phyloP scores from a whole-genome alignment of 2,888 invertebrate species.

The Tetragonula carbonaria region DNA sequence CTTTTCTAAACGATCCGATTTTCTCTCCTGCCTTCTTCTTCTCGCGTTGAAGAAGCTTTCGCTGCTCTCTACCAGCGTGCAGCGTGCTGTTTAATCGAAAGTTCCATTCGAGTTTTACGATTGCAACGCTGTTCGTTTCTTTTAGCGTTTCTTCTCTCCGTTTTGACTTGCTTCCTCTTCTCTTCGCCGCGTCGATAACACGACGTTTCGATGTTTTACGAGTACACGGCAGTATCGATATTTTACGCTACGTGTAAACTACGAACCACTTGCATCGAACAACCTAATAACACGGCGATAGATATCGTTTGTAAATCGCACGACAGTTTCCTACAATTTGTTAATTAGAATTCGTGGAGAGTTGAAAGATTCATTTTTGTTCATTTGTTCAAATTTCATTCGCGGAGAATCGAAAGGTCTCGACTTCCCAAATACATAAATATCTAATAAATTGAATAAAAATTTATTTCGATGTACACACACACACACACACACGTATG shows the following conservation, averaged over 20 bases:
- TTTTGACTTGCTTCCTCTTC: background rate
- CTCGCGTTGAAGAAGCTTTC: background rate
- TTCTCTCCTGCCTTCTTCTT: background rate
- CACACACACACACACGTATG: too few species aligned
- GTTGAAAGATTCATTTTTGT: too few species aligned
- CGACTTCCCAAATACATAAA: too few species aligned
- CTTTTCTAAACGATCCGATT: background rate
- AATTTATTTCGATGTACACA: too few species aligned
- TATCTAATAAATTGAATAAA: too few species aligned
- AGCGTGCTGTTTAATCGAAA: constrained; percentile 37
- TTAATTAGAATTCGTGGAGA: too few species aligned
- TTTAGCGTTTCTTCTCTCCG: constrained; percentile 17
- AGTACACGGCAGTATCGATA: background rate
- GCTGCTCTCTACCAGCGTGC: background rate
- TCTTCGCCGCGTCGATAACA: background rate
- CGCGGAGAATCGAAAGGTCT: too few species aligned
- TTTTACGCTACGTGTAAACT: background rate
- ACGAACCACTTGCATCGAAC: background rate
- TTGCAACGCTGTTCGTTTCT: constrained; percentile 7
- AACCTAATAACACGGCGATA: background rate
- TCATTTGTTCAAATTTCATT: too few species aligned
- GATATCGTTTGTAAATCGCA: background rate
- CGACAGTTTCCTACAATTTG: background rate
- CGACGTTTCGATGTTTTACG: background rate
- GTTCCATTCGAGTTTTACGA: constrained; percentile 30